Percentiles rank a stretch among this genome's conserved stretches.
Evolutionary conservation across 2,113 vertebrate genomes (phyloP).

Genomic region (Orycteropus afer): DNA sequence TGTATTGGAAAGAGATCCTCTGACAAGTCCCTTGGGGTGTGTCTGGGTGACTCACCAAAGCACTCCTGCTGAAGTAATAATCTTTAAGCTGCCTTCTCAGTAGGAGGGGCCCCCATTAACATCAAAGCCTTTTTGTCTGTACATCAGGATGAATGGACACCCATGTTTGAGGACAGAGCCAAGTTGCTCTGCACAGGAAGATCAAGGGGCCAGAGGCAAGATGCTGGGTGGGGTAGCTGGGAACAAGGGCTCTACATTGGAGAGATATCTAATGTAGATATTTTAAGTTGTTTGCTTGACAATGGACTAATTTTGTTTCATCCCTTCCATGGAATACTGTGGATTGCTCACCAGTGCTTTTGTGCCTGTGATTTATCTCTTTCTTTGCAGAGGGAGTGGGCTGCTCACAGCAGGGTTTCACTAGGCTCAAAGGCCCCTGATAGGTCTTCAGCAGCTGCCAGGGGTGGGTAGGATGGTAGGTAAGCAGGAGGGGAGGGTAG

Average conservation of each 20-base stretch:
- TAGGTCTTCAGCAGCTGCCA: constrained; percentile 13
- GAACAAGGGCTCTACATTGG: background rate
- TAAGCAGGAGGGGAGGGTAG: background rate
- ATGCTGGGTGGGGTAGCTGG: background rate
- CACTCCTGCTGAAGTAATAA: background rate
- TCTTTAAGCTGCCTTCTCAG: background rate
- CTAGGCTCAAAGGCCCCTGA: background rate
- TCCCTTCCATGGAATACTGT: constrained; percentile 8
- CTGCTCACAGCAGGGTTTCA: background rate
- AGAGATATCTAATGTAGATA: background rate
- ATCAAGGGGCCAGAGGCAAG: background rate
- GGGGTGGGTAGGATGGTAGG: background rate
- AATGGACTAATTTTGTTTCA: background rate
- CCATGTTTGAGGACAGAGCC: background rate
- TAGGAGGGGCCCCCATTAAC: background rate
- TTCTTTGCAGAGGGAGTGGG: background rate
- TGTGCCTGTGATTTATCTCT: background rate
- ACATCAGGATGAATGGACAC: background rate
- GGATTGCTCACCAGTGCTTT: background rate
- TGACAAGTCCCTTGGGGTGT: background rate
- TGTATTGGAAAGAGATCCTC: background rate
- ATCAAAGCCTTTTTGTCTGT: constrained; percentile 10
- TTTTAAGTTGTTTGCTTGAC: constrained; percentile 27
- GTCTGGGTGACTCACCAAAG: background rate
- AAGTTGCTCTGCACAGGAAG: background rate